These are phyloP conservation scores for Crocodylus rhombifer DNA, from an alignment of 2,797 vertebrate genomes.

Conservation along the genomic window DNA sequence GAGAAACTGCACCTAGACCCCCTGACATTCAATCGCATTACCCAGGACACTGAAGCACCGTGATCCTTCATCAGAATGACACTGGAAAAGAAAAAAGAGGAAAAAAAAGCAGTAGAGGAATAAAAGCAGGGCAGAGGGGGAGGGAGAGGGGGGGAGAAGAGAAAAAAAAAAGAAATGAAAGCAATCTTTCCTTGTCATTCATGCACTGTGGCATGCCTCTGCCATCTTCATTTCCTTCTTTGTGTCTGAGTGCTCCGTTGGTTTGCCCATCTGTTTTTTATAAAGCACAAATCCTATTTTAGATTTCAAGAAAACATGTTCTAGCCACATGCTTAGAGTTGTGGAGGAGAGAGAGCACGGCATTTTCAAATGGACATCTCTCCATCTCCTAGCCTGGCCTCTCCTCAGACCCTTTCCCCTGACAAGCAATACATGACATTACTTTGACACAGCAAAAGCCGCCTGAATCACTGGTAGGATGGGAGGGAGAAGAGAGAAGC, in stretches of 20 bases:
- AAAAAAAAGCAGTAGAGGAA: neutral
- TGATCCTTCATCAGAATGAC: neutral
- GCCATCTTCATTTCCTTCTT: neutral
- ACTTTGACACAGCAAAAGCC: conserved; percentile 40
- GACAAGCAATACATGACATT: conserved; percentile 42
- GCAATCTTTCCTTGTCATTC: neutral
- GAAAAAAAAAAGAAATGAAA: neutral
- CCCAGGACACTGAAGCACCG: neutral
- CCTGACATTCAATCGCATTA: neutral
- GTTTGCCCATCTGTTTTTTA: conserved; percentile 4
- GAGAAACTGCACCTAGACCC: neutral
- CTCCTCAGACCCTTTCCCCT: neutral
- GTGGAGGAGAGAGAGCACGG: neutral
- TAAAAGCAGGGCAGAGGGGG: neutral
- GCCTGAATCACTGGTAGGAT: neutral
- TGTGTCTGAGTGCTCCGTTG: neutral
- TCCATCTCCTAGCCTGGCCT: neutral
- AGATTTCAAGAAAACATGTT: neutral
- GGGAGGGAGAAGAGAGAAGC: conserved; percentile 15
- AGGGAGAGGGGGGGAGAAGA: neutral
- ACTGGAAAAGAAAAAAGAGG: neutral
- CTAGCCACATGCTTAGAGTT: neutral
- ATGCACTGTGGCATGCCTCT: neutral
- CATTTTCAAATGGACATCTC: conserved; percentile 13
- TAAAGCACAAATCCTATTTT: neutral